These are phyloP conservation scores for Edolisoma coerulescens DNA, from an alignment of 2,113 vertebrate species.

Conservation along the genomic window DNA sequence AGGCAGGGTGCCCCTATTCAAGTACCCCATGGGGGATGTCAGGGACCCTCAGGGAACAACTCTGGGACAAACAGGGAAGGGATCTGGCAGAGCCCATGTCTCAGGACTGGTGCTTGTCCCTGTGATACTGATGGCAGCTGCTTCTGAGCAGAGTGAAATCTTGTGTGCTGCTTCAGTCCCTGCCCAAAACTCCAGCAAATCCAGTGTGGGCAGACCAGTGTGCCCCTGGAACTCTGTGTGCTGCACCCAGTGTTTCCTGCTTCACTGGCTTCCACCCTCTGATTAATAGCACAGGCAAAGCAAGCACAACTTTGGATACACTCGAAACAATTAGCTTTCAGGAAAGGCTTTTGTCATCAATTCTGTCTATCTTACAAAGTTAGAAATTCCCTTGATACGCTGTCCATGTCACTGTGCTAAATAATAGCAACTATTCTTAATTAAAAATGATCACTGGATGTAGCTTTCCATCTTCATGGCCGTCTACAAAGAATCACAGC, in stretches of 20 bases:
- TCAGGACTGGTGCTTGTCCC: neutral
- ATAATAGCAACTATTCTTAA: conserved; percentile 34
- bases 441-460: conserved; percentile 26
- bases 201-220: rapidly evolving
- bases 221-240: neutral
- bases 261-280: neutral
- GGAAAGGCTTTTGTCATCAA: conserved; percentile 24
- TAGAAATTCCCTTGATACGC: neutral
- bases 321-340: conserved; percentile 5
- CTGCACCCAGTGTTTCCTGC: neutral
- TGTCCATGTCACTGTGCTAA: conserved; percentile 11
- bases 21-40: neutral
- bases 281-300: neutral
- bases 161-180: neutral
- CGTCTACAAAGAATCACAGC: neutral
- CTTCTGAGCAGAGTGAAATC: neutral
- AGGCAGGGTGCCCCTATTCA: neutral
- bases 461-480: conserved; percentile 1
- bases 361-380: conserved; percentile 18
- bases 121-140: neutral
- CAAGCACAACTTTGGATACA: neutral
- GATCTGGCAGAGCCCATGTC: neutral
- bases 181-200: neutral
- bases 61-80: neutral
- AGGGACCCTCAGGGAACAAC: neutral